These are phyloP conservation scores for Acanthurus tractus DNA, from an alignment of 2,797 vertebrate species.

Conservation along the genomic window DNA sequence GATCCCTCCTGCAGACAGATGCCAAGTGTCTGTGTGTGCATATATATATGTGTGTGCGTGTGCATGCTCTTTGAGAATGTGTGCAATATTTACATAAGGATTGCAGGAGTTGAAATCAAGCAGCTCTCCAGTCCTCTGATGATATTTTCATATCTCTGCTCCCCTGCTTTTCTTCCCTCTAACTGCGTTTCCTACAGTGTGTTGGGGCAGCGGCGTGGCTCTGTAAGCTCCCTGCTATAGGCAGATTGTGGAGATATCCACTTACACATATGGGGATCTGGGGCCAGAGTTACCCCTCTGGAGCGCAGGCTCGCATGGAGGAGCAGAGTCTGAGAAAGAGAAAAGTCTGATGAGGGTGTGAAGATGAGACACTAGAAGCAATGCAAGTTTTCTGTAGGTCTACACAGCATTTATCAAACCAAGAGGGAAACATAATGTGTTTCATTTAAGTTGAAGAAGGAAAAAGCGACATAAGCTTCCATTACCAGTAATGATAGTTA, in stretches of 20 bases:
- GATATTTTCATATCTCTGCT: constrained; percentile 70
- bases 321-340: constrained; percentile 36
- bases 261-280: constrained; percentile 80
- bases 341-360: constrained; percentile 24
- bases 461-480: background rate
- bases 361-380: background rate
- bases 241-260: constrained; percentile 75
- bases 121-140: constrained; percentile 65
- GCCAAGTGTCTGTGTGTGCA: constrained; percentile 57
- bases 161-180: constrained; percentile 54
- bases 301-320: constrained; percentile 81
- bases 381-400: constrained; percentile 1
- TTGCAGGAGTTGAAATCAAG: constrained; percentile 61
- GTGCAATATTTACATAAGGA: constrained; percentile 71
- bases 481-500: too few relatives aligned
- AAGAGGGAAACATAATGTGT: background rate
- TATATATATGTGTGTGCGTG: constrained; percentile 11
- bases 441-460: background rate
- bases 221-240: constrained; percentile 58
- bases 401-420: background rate
- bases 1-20: constrained; percentile 68
- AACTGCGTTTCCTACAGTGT: constrained; percentile 53
- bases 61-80: constrained; percentile 35
- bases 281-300: constrained; percentile 65
- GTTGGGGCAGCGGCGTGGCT: constrained; percentile 49